A percentile compares a stretch with the other conserved stretches of the same genome.
phyloP scores from a whole-genome alignment of 2,888 invertebrate species.

The Dryomyza anilis region DNA sequence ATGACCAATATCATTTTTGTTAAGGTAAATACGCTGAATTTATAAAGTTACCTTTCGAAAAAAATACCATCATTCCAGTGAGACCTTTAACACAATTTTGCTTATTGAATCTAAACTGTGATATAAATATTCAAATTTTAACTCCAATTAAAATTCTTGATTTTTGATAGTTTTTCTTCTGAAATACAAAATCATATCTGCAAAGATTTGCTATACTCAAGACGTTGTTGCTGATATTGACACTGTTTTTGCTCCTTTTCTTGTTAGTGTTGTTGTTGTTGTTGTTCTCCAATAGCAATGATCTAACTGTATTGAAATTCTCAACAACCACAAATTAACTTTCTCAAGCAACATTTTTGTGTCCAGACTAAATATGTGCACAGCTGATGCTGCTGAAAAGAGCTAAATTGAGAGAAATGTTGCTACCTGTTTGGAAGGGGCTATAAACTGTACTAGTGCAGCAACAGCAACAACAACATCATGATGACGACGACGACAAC shows the following conservation, averaged over 20 bases:
- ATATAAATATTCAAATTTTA: no score
- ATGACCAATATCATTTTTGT: no score
- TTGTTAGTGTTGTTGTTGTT: neutral
- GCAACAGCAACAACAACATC: neutral
- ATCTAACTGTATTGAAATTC: neutral
- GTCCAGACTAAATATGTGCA: slow-evolving; percentile 12
- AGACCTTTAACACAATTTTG: no score
- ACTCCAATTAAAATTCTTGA: no score
- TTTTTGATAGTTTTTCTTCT: no score
- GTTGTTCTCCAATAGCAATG: neutral
- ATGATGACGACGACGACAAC: no score
- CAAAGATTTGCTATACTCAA: no score
- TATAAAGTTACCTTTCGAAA: no score
- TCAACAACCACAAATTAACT: neutral
- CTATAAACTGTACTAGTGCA: neutral
- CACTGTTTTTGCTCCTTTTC: slow-evolving; percentile 1
- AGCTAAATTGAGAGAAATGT: neutral
- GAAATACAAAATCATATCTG: no score
- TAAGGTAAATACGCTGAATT: no score
- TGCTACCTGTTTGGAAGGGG: neutral
- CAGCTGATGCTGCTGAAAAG: slow-evolving; percentile 9
- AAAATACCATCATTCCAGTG: no score
- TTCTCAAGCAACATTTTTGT: slow-evolving; percentile 6
- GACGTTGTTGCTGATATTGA: neutral
- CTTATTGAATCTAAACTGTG: no score